Evolutionary conservation across 2,113 vertebrate species (phyloP).

Genomic region (Myiagra hebetior): DNA sequence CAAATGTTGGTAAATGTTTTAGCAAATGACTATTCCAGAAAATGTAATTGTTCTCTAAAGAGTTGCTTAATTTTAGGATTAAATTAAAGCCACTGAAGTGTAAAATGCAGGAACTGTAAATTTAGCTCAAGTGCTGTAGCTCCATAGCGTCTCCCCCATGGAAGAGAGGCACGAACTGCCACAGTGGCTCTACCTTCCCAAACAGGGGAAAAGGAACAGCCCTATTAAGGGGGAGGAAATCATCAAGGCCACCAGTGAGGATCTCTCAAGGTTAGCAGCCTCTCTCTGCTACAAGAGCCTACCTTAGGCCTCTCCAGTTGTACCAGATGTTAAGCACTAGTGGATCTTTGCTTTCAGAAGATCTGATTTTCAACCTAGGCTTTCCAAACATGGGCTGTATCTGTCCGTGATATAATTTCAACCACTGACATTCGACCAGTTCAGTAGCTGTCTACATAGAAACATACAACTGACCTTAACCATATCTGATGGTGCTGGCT

Average conservation of each 20-base stretch:
- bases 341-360: neutral
- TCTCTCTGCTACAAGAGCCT: neutral
- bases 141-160: neutral
- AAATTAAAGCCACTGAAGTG: neutral
- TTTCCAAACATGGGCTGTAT: neutral
- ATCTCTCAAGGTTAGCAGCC: neutral
- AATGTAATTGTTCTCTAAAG: neutral
- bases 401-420: neutral
- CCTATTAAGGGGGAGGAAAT: fast-evolving
- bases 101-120: neutral
- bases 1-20: neutral
- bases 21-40: neutral
- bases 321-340: neutral
- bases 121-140: neutral
- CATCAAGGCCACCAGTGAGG: neutral
- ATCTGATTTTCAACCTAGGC: neutral
- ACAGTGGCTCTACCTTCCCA: neutral
- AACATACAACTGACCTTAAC: neutral
- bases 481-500: neutral
- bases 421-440: neutral
- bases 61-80: neutral
- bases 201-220: neutral
- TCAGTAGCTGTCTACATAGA: neutral
- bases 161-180: neutral
- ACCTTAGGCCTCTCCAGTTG: neutral